Evolutionary conservation across 2,113 vertebrate species (phyloP).

Genomic region (Zosterops hypoxanthus): DNA sequence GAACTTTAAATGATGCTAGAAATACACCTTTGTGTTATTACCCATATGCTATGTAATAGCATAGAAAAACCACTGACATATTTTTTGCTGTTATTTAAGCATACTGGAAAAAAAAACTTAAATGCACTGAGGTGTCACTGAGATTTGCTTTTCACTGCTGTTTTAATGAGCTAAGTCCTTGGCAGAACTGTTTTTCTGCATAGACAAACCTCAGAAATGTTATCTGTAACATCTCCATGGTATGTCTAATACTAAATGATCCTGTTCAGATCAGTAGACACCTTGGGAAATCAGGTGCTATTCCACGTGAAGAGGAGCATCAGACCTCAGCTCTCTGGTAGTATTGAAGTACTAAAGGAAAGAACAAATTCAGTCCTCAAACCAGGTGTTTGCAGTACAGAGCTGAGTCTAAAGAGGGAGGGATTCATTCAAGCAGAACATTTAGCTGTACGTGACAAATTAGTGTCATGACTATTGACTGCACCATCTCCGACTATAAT

Average conservation of each 20-base stretch:
- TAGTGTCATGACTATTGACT: neutral
- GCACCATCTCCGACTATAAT: neutral
- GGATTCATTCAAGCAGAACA: neutral
- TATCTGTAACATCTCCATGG: neutral
- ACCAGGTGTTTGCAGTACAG: neutral
- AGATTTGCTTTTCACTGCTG: neutral
- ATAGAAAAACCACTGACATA: neutral
- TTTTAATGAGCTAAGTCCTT: slow-evolving; percentile 10
- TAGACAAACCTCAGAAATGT: neutral
- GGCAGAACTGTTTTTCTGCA: neutral
- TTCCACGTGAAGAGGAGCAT: neutral
- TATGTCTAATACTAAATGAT: neutral
- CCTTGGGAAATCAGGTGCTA: neutral
- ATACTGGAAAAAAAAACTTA: neutral
- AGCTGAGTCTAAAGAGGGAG: neutral
- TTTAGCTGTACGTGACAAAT: neutral
- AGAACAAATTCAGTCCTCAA: neutral
- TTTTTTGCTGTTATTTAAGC: neutral
- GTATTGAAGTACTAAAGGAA: neutral
- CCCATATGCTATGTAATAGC: neutral
- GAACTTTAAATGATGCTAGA: neutral
- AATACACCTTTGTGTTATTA: neutral
- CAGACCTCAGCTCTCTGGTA: neutral
- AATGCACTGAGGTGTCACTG: neutral
- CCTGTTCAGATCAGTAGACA: neutral